These are phyloP conservation scores for Butorides virescens DNA, from an alignment of 2,113 vertebrate genomes.

Conservation along the genomic window DNA sequence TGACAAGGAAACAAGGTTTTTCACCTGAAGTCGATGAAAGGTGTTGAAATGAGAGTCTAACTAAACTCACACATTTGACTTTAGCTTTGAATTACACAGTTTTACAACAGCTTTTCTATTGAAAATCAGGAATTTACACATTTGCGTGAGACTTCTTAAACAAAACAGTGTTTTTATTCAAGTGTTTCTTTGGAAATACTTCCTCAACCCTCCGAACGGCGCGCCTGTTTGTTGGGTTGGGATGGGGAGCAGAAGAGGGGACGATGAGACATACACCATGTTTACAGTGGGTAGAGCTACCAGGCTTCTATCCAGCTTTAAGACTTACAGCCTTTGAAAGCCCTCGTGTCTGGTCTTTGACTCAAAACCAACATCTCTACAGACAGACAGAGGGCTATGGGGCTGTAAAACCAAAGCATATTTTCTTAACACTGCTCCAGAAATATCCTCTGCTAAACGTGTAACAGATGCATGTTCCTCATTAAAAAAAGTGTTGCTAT, in stretches of 20 bases:
- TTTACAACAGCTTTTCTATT: neutral
- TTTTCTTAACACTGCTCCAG: conserved; percentile 60
- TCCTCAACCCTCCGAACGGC: neutral
- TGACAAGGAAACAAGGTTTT: neutral
- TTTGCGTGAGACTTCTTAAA: neutral
- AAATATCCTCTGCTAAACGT: conserved; percentile 56
- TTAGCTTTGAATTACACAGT: neutral
- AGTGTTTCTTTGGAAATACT: neutral
- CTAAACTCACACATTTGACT: neutral
- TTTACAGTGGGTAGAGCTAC: neutral
- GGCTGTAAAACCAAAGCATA: conserved; percentile 47
- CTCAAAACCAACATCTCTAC: conserved; percentile 29
- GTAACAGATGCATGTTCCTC: conserved; percentile 63
- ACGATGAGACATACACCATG: neutral
- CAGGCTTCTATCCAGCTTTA: neutral
- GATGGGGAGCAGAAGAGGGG: neutral
- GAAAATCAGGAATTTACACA: neutral
- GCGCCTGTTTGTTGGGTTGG: neutral
- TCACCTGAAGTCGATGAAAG: neutral
- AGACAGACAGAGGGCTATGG: conserved; percentile 9
- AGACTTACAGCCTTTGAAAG: conserved; percentile 5
- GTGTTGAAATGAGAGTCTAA: neutral
- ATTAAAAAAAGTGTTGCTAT: conserved; percentile 61
- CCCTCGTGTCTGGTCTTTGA: conserved; percentile 31
- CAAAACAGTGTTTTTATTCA: neutral